Evolutionary conservation across 1,140 invertebrate species (phyloP).

Genomic region (Hydropsyche tenuis): DNA sequence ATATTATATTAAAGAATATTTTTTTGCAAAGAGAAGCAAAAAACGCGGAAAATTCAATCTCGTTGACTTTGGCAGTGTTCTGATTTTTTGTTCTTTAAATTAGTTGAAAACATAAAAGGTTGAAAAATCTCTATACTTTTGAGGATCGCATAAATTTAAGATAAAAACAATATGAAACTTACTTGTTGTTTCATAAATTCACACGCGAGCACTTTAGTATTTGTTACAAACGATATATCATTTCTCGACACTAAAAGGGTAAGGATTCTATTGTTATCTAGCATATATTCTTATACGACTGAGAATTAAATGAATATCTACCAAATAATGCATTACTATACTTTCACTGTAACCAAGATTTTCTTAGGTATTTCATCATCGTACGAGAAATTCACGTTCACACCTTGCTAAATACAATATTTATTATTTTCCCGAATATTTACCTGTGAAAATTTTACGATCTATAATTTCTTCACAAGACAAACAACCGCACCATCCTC

Average conservation of each 20-base stretch:
- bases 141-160: no score
- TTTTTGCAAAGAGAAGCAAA: not conserved
- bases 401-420: no score
- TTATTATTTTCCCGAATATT: no score
- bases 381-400: no score
- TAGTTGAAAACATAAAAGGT: no score
- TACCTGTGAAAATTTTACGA: no score
- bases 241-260: conserved; percentile 1
- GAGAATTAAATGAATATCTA: conserved; percentile 9
- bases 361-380: no score
- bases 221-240: conserved; percentile 7
- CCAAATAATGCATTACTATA: no score
- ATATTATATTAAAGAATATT: not conserved
- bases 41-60: not conserved
- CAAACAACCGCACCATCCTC: no score
- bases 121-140: no score
- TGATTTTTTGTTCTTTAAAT: not conserved
- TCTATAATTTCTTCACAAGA: no score
- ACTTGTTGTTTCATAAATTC: not conserved
- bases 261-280: conserved; percentile 11
- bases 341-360: no score
- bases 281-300: not conserved
- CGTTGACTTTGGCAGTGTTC: not conserved
- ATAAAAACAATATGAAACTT: not conserved
- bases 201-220: not conserved